Evolutionary conservation across 2,888 invertebrate species (phyloP).

Genomic region (Brachynemurus nebulosus): DNA sequence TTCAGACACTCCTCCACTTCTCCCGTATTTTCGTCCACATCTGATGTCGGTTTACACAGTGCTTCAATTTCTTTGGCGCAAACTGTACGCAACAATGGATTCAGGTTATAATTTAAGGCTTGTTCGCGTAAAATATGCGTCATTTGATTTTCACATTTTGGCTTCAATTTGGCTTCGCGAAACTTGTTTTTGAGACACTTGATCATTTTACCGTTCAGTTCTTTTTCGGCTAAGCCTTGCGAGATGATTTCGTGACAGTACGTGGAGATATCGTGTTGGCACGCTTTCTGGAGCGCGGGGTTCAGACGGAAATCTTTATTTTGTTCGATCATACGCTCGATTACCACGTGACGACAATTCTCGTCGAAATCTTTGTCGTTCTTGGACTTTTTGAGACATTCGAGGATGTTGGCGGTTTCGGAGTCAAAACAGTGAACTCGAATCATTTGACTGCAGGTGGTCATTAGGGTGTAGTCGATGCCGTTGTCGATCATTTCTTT

Average conservation of each 20-base stretch:
- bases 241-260: conserved; percentile 41
- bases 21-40: conserved; percentile 39
- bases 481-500: conserved; percentile 78
- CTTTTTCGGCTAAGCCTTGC: conserved; percentile 40
- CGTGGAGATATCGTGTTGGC: conserved; percentile 56
- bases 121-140: conserved; percentile 71
- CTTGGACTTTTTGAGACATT: conserved; percentile 66
- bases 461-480: conserved; percentile 72
- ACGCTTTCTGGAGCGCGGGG: conserved; percentile 66
- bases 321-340: conserved; percentile 79
- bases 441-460: conserved; percentile 75
- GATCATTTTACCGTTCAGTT: conserved; percentile 71
- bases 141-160: conserved; percentile 71
- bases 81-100: conserved; percentile 70
- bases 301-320: conserved; percentile 84
- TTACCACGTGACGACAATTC: conserved; percentile 71
- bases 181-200: conserved; percentile 73
- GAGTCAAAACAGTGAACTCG: conserved; percentile 67
- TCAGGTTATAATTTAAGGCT: conserved; percentile 80
- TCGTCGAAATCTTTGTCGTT: conserved; percentile 67
- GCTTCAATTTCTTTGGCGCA: conserved; percentile 62
- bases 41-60: conserved; percentile 40
- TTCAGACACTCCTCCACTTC: conserved; percentile 86
- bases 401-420: conserved; percentile 52
- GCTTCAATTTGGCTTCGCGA: conserved; percentile 54